These are phyloP conservation scores for Battus philenor DNA, from an alignment of 1,140 invertebrate species.

Conservation along the genomic window DNA sequence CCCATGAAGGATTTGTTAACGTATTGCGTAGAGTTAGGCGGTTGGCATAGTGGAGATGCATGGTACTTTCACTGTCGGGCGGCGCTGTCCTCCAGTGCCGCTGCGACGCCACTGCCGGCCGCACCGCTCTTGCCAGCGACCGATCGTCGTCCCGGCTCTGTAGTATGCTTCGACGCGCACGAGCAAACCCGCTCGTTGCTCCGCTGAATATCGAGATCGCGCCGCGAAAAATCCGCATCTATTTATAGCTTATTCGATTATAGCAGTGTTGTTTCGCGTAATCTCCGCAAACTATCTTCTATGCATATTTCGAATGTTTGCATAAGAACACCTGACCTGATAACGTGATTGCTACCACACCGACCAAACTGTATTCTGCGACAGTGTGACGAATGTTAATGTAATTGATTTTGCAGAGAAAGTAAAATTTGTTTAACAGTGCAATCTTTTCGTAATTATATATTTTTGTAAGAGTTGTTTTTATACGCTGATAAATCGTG, in stretches of 20 bases:
- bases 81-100: conserved; percentile 49
- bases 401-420: no score
- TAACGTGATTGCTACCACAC: background rate
- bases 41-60: conserved; percentile 36
- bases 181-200: conserved; percentile 38
- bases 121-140: conserved; percentile 37
- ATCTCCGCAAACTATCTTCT: conserved; percentile 4
- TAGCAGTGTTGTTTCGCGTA: conserved; percentile 28
- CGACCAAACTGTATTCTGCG: background rate
- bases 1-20: no score
- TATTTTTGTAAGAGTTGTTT: no score
- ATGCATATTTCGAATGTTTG: conserved; percentile 6
- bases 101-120: conserved; percentile 52
- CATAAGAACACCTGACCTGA: conserved; percentile 1
- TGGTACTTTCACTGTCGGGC: conserved; percentile 69
- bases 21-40: background rate
- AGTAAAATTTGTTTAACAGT: no score
- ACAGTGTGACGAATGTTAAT: background rate
- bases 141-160: conserved; percentile 47
- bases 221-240: conserved; percentile 46
- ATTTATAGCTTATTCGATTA: conserved; percentile 45
- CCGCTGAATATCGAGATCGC: conserved; percentile 50
- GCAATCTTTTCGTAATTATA: no score
- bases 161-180: conserved; percentile 44
- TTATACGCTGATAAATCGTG: no score